Evolutionary conservation across 2,113 vertebrate genomes (phyloP).

Genomic region (Toxotes jaculatrix): DNA sequence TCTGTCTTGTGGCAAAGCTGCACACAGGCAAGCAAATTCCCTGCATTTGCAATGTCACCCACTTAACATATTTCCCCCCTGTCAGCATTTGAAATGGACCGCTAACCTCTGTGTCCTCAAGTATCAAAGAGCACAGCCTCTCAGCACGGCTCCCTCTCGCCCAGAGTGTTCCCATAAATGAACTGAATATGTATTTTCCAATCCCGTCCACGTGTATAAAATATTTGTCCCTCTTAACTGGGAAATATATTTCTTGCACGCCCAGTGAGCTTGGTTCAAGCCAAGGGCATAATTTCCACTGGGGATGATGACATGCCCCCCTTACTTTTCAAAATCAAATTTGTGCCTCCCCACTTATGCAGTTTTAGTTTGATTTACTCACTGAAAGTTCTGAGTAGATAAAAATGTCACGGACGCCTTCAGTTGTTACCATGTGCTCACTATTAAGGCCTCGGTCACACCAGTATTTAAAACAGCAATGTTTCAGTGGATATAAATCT

Average conservation of each 20-base stretch:
- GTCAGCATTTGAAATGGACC: constrained; percentile 73
- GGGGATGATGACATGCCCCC: not conserved
- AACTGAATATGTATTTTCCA: constrained; percentile 57
- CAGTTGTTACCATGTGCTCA: not conserved
- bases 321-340: not conserved
- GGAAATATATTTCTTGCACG: constrained; percentile 27
- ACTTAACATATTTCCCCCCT: constrained; percentile 75
- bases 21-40: constrained; percentile 75
- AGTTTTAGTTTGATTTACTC: not conserved
- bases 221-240: constrained; percentile 29
- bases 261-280: constrained; percentile 4
- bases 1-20: constrained; percentile 67
- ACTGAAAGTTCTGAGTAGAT: not conserved
- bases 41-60: constrained; percentile 75
- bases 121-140: constrained; percentile 63
- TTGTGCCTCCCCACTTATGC: not conserved
- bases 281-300: constrained; percentile 19
- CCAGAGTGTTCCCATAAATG: constrained; percentile 54
- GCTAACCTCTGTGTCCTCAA: constrained; percentile 61
- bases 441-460: not conserved
- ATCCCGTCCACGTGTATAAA: constrained; percentile 25
- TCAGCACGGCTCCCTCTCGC: constrained; percentile 39
- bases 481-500: not conserved
- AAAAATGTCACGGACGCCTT: not conserved
- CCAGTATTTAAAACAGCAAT: not conserved